Percentiles rank a stretch among this genome's conserved stretches.
These are phyloP conservation scores for Nanorana parkeri DNA, from an alignment of 2,113 vertebrate genomes.

Conservation along the genomic window DNA sequence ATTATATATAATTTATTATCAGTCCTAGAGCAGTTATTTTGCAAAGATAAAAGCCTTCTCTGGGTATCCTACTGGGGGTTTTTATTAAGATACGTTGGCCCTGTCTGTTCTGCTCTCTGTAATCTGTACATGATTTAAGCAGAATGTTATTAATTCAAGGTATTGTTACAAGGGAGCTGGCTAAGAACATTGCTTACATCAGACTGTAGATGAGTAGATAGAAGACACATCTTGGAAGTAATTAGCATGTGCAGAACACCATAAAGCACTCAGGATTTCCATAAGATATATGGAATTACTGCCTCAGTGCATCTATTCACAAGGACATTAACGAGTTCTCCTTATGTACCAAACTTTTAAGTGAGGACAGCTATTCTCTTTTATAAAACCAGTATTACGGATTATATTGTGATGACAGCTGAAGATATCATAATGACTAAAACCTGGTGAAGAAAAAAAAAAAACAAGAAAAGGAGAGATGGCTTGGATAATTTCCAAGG, in stretches of 20 bases:
- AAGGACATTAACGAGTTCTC: conserved; percentile 33
- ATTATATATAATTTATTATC: conserved; percentile 1
- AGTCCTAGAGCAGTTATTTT: neutral
- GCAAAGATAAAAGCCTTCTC: neutral
- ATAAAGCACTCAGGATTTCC: conserved; percentile 40
- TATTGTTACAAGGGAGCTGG: conserved; percentile 20
- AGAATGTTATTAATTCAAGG: conserved; percentile 39
- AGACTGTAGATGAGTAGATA: conserved; percentile 28
- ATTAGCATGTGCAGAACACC: conserved; percentile 41
- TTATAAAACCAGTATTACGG: conserved; percentile 14
- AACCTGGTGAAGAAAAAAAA: too few species aligned
- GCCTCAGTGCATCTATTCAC: conserved; percentile 35
- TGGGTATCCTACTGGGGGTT: neutral
- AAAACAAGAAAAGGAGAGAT: too few species aligned
- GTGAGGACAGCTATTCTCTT: conserved; percentile 5
- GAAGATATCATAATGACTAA: neutral
- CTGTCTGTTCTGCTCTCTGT: neutral
- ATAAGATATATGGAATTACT: conserved; percentile 23
- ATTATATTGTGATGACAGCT: neutral
- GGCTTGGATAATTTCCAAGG: too few species aligned
- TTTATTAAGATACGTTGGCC: neutral
- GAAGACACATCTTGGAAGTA: conserved; percentile 37
- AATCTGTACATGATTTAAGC: conserved; percentile 22
- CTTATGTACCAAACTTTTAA: conserved; percentile 9
- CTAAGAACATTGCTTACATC: conserved; percentile 27